Evolutionary conservation across 1,140 invertebrate genomes (phyloP), one percentile per base, ranked within the genome.

Genomic region (Ceratosolen fusciceps): DNA sequence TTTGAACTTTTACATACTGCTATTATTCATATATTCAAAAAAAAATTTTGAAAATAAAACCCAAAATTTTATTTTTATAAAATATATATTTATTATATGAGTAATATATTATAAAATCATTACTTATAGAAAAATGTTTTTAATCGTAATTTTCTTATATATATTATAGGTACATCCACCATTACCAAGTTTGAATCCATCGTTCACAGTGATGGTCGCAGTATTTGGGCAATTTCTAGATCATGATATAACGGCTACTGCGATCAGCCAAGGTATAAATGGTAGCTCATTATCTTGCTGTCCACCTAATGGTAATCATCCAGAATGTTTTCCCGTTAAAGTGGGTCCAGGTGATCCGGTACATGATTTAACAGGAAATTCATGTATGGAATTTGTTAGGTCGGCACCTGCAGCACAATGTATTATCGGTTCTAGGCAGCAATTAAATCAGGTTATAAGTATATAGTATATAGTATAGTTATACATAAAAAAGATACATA

Each of bases 191-290:
- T 92, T 92, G 37, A 95, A 96, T 87, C 92, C 93, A 0, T 90
- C 93, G 47, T 96, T 96, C 84, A 95, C 94, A 0, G 94, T 96
- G 0, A 95, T 96, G 94, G 84, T 96, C 62, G 95, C 95, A 0
- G 95, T 96, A 14, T 99, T 97, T 93, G 98, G 98, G 0, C 98
- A 99, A 91, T 99, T 99, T 88, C 83, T 99, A 21, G 98, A 99
- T 88, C 98, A 99, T 85, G 98, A 99, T 84, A 93, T 99, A 34
- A 96, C 95, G 0, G 94, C 95, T 2, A 97, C 96, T 0, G 95
- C 95, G 0, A 85, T 95, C 5, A 96, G 92, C 81, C 93, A 94
- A 83, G 93, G 93, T 84, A 83, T 80, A 79, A 92, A 94, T 87
- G 92, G 93, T 85, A 90, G 89, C 74, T 87, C 95, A 29, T 92